phyloP scores from a whole-genome alignment of 2,113 vertebrate genomes.

The Pluvialis apricaria region DNA sequence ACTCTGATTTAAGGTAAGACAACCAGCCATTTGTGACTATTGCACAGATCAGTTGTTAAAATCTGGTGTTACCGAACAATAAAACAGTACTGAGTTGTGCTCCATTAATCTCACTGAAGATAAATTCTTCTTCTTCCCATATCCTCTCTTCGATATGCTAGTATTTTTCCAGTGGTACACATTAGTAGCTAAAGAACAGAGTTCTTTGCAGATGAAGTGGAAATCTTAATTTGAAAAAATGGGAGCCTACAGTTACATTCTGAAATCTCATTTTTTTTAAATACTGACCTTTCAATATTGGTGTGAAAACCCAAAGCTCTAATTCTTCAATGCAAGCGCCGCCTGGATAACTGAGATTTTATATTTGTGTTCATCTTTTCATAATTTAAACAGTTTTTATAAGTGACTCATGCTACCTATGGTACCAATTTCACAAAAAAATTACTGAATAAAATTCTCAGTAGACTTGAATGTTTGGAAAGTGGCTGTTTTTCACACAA shows the following conservation, averaged over 20 bases:
- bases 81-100: not conserved
- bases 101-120: not conserved
- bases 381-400: not conserved
- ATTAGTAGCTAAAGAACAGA: not conserved
- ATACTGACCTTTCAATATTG: not conserved
- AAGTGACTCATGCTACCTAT: not conserved
- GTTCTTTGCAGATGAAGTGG: not conserved
- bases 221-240: conserved; percentile 6
- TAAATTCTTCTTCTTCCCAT: not conserved
- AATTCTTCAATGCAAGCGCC: not conserved
- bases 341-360: not conserved
- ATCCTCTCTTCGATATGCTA: not conserved
- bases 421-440: not conserved
- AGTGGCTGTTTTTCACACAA: not conserved
- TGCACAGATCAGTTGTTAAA: not conserved
- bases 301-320: not conserved
- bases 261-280: not conserved
- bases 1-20: not conserved
- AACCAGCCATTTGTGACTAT: not conserved
- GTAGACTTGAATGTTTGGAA: not conserved
- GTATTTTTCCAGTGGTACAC: not conserved
- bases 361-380: not conserved
- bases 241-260: not conserved
- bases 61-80: conserved; percentile 24
- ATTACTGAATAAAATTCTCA: not conserved